Base-by-base conservation (phyloP, 1,140 invertebrate species). In the Leptestheria dahalacensis region DNA sequence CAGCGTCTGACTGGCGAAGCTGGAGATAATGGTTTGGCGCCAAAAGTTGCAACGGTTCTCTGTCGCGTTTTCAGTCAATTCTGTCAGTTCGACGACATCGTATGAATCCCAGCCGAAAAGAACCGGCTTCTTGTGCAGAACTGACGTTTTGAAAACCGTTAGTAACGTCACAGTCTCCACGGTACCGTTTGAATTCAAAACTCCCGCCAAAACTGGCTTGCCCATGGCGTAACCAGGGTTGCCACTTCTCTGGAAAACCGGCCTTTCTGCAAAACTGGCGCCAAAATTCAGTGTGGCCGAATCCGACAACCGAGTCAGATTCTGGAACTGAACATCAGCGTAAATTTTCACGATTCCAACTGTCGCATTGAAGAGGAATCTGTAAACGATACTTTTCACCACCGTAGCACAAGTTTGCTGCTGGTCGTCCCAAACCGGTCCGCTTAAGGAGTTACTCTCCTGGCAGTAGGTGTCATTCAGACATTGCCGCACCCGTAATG, bases 191-290 rank as follows among this genome's bases (percentile, higher is more conserved):
- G 52, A 54, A 28, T 55, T 55, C 26, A 29, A 29, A 29, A 29
- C 33, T 18, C 76, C 79, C 56, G 75, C 71, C 57, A 84, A 70
- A 26, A 86, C 73, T 2, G 82, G 82, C 65, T 78, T 78, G 4
- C 78, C 79, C 9, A 72, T 54, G 10, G 77, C 64, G 65, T 86
- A 86, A 3, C 83, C 83, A 15, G 82, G 81, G 70, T 82, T 82
- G 52, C 83, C 84, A 69, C 83, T 85, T 48, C 77, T 65, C 51
- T 65, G 64, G 66, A 72, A 65, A 11, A 73, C 66, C 63, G 49
- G 67, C 67, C 41, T 61, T 57, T 70, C 67, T 48, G 68, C 62
- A 47, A 72, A 68, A 28, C 64, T 52, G 12, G 23, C 57, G 53
- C 46, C 26, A 50, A 6, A 20, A 41, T 41, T 15, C 33, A 15